These are phyloP conservation scores for Troides helena DNA, from an alignment of 2,888 invertebrate species.

Conservation along the genomic window DNA sequence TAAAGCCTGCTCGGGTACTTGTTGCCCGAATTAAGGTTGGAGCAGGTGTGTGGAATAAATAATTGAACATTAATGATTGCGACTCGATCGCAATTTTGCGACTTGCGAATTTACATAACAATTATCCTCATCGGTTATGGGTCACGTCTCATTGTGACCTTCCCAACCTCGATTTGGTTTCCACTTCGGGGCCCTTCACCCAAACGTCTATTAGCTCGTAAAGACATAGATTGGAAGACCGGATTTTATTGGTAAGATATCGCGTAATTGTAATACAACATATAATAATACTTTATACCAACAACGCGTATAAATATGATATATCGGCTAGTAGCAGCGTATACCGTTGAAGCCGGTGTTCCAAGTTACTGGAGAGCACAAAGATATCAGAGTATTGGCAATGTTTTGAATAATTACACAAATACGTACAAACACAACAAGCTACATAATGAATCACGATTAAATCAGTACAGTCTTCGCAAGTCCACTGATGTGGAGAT, in stretches of 20 bases:
- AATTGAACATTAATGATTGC: conserved; percentile 53
- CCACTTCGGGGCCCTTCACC: conserved; percentile 85
- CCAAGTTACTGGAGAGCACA: conserved; percentile 69
- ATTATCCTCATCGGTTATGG: conserved; percentile 75
- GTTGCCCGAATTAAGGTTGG: conserved; percentile 57
- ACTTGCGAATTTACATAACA: conserved; percentile 49
- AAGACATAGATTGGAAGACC: conserved; percentile 63
- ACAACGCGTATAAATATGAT: background rate
- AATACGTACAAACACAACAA: conserved; percentile 78
- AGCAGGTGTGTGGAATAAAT: conserved; percentile 45
- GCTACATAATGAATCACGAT: conserved; percentile 75
- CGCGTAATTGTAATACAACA: conserved; percentile 34
- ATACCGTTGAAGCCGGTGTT: conserved; percentile 59
- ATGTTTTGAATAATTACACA: conserved; percentile 71
- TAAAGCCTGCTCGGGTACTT: conserved; percentile 62
- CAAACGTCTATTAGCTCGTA: conserved; percentile 67
- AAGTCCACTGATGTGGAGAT: conserved; percentile 66
- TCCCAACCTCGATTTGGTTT: conserved; percentile 91
- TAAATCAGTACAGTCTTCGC: conserved; percentile 75
- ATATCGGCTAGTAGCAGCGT: background rate
- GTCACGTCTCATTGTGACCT: conserved; percentile 87
- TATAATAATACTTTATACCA: background rate
- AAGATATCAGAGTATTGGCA: conserved; percentile 64
- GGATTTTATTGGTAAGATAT: conserved; percentile 40
- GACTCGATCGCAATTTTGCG: conserved; percentile 50